Evolutionary conservation across 1,140 invertebrate species (phyloP), one percentile per base, ranked within the genome.

Genomic region (Anastatus disparis): DNA sequence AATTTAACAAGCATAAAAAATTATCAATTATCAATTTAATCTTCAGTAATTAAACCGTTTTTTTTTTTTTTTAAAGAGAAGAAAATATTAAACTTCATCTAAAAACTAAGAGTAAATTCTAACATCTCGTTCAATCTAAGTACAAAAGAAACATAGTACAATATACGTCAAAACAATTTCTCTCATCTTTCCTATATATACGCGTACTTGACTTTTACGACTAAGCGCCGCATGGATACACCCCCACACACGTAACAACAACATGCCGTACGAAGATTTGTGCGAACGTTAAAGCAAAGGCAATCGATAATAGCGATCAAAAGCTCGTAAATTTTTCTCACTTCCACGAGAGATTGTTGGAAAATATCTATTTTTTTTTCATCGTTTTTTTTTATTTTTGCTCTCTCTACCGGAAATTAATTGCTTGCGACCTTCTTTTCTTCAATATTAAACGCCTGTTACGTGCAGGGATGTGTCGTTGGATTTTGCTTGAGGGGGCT

Each of bases 171-270:
- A 62, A 62, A n/a, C 44, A 62, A 50, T 62, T 62, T 50, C 44
- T 48, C 12, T 13, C 12, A 20, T 35, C 44, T 12, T 22, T n/a
- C n/a, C n/a, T n/a, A n/a, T n/a, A n/a, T n/a, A n/a, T n/a, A 20
- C 26, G 26, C 24, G 26, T 27, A 48, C 44, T 46, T 48, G 48
- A 42, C 55, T 48, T 65, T 26, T 13, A 42, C 44, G 65, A 71
- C 53, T 56, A 64, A 71, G 65, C 48, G 31, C 62, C n/a, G 62
- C 44, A 44, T 52, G 50, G 35, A n/a, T 27, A 66, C 64, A 52
- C 67, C 9, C 53, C n/a, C 71, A 65, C 35, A 10, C 3, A 10
- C 38, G 38, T n/a, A n/a, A n/a, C n/a, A n/a, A n/a, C n/a, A n/a
- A n/a, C n/a, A n/a, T n/a, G n/a, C n/a, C n/a, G n/a, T n/a, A n/a